phyloP scores from a whole-genome alignment of 1,140 invertebrate species.

The Nymphalis io region DNA sequence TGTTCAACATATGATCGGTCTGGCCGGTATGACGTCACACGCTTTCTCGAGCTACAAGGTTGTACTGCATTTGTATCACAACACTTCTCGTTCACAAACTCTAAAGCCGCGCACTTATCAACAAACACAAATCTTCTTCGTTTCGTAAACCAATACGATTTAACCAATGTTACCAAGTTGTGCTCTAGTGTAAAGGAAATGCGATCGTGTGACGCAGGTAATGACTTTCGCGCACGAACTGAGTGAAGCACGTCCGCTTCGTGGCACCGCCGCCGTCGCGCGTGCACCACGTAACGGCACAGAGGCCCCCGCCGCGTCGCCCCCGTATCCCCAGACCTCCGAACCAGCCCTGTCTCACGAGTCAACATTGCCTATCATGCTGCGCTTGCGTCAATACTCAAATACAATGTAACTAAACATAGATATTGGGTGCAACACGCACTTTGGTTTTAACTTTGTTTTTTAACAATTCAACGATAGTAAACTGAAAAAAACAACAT shows the following conservation, averaged over 20 bases:
- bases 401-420: conserved; percentile 17
- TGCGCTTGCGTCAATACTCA: conserved; percentile 37
- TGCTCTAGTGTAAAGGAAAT: conserved; percentile 71
- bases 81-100: conserved; percentile 24
- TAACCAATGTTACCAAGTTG: conserved; percentile 49
- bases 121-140: conserved; percentile 37
- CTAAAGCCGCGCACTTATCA: conserved; percentile 43
- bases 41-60: conserved; percentile 74
- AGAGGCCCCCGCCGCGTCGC: conserved; percentile 63
- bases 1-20: conserved; percentile 78
- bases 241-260: conserved; percentile 79
- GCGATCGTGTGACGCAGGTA: conserved; percentile 72
- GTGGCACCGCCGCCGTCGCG: conserved; percentile 69
- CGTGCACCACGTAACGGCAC: conserved; percentile 74
- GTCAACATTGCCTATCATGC: conserved; percentile 37
- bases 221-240: conserved; percentile 79
- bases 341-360: conserved; percentile 41
- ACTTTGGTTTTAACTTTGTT: neutral
- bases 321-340: conserved; percentile 51
- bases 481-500: no score
- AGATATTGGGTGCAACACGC: neutral
- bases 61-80: conserved; percentile 45
- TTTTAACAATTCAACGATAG: neutral
- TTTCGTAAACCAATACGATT: conserved; percentile 53
- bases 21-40: conserved; percentile 76